phyloP scores from a whole-genome alignment of 1,140 invertebrate species.

The Plodia interpunctella region DNA sequence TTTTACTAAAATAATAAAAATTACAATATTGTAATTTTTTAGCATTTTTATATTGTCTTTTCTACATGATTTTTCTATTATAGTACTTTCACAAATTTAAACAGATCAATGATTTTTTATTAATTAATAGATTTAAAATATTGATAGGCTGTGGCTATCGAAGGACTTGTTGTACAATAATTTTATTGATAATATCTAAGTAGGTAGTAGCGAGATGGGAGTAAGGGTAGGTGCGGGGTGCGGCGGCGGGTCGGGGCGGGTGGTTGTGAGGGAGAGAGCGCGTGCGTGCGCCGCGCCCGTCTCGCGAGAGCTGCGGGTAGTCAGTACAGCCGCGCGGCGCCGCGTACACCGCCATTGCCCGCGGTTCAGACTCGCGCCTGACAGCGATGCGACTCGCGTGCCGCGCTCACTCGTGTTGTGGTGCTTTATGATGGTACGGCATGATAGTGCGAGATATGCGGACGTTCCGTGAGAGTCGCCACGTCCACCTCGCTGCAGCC shows the following conservation, averaged over 20 bases:
- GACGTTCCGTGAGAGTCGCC: constrained; percentile 66
- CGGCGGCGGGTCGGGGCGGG: constrained; percentile 16
- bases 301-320: constrained; percentile 41
- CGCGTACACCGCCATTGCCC: constrained; percentile 32
- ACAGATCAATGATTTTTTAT: constrained; percentile 10
- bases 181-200: constrained; percentile 75
- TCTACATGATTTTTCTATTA: too few relatives aligned
- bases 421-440: constrained; percentile 73
- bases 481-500: constrained; percentile 35
- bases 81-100: too few relatives aligned
- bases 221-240: constrained; percentile 38
- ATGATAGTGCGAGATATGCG: constrained; percentile 71
- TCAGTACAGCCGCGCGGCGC: constrained; percentile 55
- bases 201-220: constrained; percentile 66
- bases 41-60: too few relatives aligned
- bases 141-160: constrained; percentile 49
- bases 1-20: too few relatives aligned
- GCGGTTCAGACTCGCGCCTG: constrained; percentile 31
- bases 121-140: constrained; percentile 31
- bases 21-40: too few relatives aligned
- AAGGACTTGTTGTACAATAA: constrained; percentile 65
- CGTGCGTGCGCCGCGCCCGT: constrained; percentile 62
- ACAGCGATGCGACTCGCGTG: constrained; percentile 68
- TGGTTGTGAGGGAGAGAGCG: constrained; percentile 21
- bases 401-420: constrained; percentile 71